Evolutionary conservation across 2,888 invertebrate species (phyloP).

Genomic region (Apodemia hepburni): DNA sequence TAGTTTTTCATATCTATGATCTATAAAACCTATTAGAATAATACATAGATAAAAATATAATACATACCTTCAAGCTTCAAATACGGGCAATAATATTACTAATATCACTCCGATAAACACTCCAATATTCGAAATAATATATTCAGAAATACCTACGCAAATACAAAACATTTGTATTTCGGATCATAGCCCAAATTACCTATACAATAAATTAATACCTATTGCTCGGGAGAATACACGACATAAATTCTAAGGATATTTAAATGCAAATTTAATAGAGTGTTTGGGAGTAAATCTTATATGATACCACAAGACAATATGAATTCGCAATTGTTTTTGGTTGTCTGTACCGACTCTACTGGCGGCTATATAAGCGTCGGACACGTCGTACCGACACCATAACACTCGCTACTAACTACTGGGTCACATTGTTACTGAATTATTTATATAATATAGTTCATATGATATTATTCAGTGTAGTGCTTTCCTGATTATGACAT

Average conservation of each 20-base stretch:
- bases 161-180: not conserved
- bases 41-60: too few species aligned
- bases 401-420: constrained; percentile 39
- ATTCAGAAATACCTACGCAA: not conserved
- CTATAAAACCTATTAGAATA: not conserved
- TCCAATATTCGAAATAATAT: not conserved
- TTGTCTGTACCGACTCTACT: constrained; percentile 39
- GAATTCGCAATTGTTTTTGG: constrained; percentile 32
- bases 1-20: too few species aligned
- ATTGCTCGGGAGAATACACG: not conserved
- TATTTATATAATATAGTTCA: not conserved
- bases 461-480: not conserved
- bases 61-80: not conserved
- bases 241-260: not conserved
- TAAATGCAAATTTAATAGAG: not conserved
- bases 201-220: not conserved
- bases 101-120: not conserved
- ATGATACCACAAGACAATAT: constrained; percentile 8
- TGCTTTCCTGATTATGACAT: constrained; percentile 10
- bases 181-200: not conserved
- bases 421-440: constrained; percentile 26
- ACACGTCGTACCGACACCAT: constrained; percentile 35
- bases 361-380: constrained; percentile 45
- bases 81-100: not conserved
- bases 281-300: constrained; percentile 1